Base-by-base conservation (phyloP, 2,113 vertebrate species). In the Urocynchramus pylzowi region DNA sequence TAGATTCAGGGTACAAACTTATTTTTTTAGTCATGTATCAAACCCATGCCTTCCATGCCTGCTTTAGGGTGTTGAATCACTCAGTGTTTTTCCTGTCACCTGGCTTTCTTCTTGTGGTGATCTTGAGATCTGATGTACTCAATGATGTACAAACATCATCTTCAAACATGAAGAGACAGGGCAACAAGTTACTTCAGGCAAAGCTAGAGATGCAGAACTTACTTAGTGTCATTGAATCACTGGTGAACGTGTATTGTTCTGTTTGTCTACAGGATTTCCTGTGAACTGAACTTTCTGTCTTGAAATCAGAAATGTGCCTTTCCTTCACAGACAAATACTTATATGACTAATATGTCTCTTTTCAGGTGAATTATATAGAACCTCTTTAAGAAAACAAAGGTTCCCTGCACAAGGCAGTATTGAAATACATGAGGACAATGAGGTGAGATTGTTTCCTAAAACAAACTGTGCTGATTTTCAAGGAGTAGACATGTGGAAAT, bases 341-440 rank as follows among this genome's bases (percentile, higher is more conserved):
- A 16, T 42, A 9, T 59, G 33, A 42, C 53, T 23, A 35, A 20
- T 60, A 49, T 10, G 20, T 45, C 35, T 89, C 20, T 79, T 42
- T 83, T 63, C 95, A 98, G 98, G 98, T 95, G 98, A 98, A 73
- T 96, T 99, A 63, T 99, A 98, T 94, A 98, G 98, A 73, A 93
- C 97, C 9, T 98, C 98, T 91, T 90, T 98, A 96, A 98, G 98
- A 45, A 98, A 99, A 83, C 98, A 98, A 63, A 98, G 87, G 84
- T 98, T 98, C 83, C 97, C 98, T 5, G 98, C 98, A 33, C 99
- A 99, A 96, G 98, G 98, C 96, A 99, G 99, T 97, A 98, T 99
- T 27, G 99, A 99, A 94, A 98, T 99, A 56, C 98, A 98, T 0
- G 99, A 99, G 42, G 99, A 99, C 76, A 96, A 54, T 28, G 99